Percentiles rank a stretch among this genome's conserved stretches.
These are phyloP conservation scores for Fragum whitleyi DNA, from an alignment of 2,888 invertebrate species.

Conservation along the genomic window DNA sequence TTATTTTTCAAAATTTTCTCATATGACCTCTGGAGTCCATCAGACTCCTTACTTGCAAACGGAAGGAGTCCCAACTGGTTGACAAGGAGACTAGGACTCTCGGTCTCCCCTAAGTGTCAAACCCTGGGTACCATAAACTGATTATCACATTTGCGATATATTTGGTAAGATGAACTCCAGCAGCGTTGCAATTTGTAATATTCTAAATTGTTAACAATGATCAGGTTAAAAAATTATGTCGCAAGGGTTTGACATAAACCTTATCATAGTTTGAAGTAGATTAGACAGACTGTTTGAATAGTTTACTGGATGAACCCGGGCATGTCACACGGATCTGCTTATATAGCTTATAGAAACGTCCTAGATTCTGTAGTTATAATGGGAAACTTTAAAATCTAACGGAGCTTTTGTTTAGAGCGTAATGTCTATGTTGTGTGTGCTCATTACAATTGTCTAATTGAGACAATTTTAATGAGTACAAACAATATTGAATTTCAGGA, in stretches of 20 bases:
- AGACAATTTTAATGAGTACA: background rate
- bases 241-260: background rate
- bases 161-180: no score
- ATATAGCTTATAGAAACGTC: background rate
- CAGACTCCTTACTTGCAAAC: no score
- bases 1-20: no score
- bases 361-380: slow-evolving; percentile 1
- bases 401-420: background rate
- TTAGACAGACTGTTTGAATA: slow-evolving; percentile 17
- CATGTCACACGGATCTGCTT: background rate
- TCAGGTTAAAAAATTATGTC: background rate
- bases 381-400: background rate
- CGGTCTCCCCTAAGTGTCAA: no score
- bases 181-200: no score
- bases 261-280: slow-evolving; percentile 14
- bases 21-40: no score
- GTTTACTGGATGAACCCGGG: slow-evolving; percentile 20
- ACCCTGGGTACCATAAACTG: no score
- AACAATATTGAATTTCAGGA: no score
- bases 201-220: no score
- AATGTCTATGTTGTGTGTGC: background rate
- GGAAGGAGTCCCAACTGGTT: no score
- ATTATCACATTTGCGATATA: no score
- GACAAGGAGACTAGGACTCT: no score
- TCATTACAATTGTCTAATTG: background rate